Percentiles rank a stretch among this genome's conserved stretches.
Conservation (phyloP, 53 echinoderm and acorn worm species). For the Hippasteria phrygiana region DNA sequence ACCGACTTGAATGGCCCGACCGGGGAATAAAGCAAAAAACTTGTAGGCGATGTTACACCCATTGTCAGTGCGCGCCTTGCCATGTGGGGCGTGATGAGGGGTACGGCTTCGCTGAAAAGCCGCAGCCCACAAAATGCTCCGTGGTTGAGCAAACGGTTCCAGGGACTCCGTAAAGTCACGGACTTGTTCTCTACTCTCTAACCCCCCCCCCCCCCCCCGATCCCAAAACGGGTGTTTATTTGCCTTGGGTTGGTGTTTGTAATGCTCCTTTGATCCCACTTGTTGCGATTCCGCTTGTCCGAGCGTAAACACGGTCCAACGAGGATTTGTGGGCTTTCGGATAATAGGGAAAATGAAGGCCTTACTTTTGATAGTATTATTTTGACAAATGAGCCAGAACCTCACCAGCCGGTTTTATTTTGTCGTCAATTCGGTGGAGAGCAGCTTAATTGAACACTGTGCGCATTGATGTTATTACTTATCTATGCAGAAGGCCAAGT, state of each 20-base stretch:
- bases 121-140: neutral
- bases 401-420: no score
- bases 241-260: neutral
- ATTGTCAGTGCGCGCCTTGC: slow-evolving; percentile 10
- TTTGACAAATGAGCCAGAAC: no score
- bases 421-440: no score
- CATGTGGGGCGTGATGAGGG: neutral
- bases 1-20: neutral
- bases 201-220: neutral
- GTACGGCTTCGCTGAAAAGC: neutral
- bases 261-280: neutral
- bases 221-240: slow-evolving; percentile 12
- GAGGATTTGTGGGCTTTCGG: neutral
- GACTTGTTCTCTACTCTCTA: neutral
- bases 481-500: no score
- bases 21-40: slow-evolving; percentile 8
- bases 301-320: slow-evolving; percentile 1
- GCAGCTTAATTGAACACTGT: no score
- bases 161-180: neutral
- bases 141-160: no score
- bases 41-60: slow-evolving; percentile 25
- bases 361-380: no score
- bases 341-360: no score
- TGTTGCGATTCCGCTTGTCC: slow-evolving; percentile 43
- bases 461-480: no score